phyloP scores from a whole-genome alignment of 2,113 vertebrate genomes.

The Xenopus laevis region DNA sequence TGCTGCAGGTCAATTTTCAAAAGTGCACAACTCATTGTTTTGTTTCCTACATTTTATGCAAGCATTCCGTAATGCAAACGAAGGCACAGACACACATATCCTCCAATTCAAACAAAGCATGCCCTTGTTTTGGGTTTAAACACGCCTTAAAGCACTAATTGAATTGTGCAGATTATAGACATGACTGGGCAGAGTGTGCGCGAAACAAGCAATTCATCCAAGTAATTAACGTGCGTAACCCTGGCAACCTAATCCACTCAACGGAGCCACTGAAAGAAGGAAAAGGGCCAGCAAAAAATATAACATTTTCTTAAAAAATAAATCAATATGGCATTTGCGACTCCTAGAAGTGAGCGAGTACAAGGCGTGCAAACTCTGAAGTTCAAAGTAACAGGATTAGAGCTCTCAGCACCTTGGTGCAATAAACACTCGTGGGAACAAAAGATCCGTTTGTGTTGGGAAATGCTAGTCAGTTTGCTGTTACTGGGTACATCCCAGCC shows the following conservation, averaged over 20 bases:
- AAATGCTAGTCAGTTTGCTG: slow-evolving; percentile 20
- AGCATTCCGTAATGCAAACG: no score
- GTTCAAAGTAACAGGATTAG: background rate
- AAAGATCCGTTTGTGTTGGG: slow-evolving; percentile 20
- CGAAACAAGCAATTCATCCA: slow-evolving; percentile 22
- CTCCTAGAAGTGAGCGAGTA: no score
- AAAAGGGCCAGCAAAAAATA: background rate
- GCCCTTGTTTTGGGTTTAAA: slow-evolving; percentile 11
- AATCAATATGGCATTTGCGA: background rate
- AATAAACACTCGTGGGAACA: slow-evolving; percentile 7
- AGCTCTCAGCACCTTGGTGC: background rate
- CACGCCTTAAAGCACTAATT: slow-evolving; percentile 5
- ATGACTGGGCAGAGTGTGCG: background rate
- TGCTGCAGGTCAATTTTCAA: no score
- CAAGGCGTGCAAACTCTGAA: background rate
- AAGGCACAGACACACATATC: no score
- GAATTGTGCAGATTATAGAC: slow-evolving; percentile 18
- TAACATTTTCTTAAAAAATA: no score
- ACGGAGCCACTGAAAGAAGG: background rate
- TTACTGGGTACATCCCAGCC: slow-evolving; percentile 9
- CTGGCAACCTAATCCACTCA: slow-evolving; percentile 36
- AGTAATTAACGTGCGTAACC: slow-evolving; percentile 37
- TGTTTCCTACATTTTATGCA: no score
- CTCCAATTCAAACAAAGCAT: background rate
- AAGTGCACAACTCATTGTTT: no score